Evolutionary conservation across 2,113 vertebrate genomes (phyloP), one percentile per base, ranked within the genome.

Genomic region (Pedionomus torquatus): DNA sequence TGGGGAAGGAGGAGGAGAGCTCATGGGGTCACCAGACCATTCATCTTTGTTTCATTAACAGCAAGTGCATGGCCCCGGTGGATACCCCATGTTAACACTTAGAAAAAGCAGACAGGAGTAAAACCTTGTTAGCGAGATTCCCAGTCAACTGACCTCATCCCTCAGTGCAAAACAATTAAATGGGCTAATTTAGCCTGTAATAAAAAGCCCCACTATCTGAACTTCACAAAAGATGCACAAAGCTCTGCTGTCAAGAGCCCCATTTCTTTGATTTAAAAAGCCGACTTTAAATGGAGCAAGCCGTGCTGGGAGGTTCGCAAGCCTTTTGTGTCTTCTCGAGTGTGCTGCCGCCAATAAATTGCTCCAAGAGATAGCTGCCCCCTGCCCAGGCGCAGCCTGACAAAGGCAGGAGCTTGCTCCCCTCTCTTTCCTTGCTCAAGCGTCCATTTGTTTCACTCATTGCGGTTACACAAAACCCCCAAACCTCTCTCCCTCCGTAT

Each of bases 181-280:
- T 57, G 83, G 93, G 89, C 94, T 97, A 95, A 96, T 96, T 97
- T 92, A 87, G 77, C 15, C 77, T 1, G 9, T 46, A 64, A 35
- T 93, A 92, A 91, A 95, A 79, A 87, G 80, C 78, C 70, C 86
- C 63, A 35, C 89, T 83, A 91, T 83, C 83, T 30, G 37, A 87
- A 78, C 93, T 69, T 81, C 90, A 94, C 95, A 95, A 93, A 94
- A 44, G 96, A 90, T 51, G 75, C 93, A 95, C 93, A 96, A 85
- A 96, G 96, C 96, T 95, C 72, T 28, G 88, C 96, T 97, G 97
- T 94, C 95, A 71, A 64, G 90, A 97, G 90, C 92, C 92, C 80
- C 88, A 11, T 94, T 84, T 28, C 93, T 93, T 89, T 60, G 95
- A 89, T 95, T 96, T 94, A 96, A 93, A 93, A 92, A 95, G 95